A percentile compares a stretch with the other conserved stretches of the same genome.
Evolutionary conservation across 35 echinoderm and acorn worm species (phyloP).

Genomic region (Stichopus chloronotus): DNA sequence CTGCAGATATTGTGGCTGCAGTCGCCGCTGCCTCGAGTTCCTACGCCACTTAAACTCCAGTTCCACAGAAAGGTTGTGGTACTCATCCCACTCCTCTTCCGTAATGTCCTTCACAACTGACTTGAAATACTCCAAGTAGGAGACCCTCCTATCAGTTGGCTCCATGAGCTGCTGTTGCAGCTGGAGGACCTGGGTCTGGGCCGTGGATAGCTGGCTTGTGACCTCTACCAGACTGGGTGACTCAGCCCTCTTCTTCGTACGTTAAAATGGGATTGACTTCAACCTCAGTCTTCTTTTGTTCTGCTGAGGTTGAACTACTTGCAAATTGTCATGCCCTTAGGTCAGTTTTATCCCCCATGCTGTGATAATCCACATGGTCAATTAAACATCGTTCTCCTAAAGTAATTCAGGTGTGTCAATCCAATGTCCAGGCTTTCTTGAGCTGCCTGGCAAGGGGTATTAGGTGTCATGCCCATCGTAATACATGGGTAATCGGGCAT

Average conservation of each 20-base stretch:
- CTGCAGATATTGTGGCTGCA: neutral
- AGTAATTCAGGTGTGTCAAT: too few relatives aligned
- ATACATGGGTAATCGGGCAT: too few relatives aligned
- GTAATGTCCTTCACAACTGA: conserved; percentile 51
- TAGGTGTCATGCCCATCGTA: too few relatives aligned
- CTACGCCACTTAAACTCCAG: conserved; percentile 45
- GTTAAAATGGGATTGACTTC: too few relatives aligned
- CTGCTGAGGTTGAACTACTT: too few relatives aligned
- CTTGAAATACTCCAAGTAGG: conserved; percentile 59
- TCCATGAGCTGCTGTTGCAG: conserved; percentile 39
- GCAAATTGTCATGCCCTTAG: too few relatives aligned
- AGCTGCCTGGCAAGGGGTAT: too few relatives aligned
- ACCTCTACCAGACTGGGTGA: conserved; percentile 54
- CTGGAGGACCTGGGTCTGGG: conserved; percentile 39
- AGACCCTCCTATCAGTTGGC: conserved; percentile 30
- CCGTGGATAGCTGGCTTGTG: conserved; percentile 25
- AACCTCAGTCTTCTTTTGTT: too few relatives aligned
- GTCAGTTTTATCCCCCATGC: too few relatives aligned
- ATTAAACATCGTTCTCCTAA: too few relatives aligned
- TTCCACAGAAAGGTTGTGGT: conserved; percentile 32
- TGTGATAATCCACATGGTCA: too few relatives aligned
- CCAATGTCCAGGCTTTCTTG: too few relatives aligned
- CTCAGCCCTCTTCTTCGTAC: conserved; percentile 50
- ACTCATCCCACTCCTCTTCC: conserved; percentile 51
- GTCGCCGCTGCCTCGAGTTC: neutral